Percentiles rank a stretch among this genome's conserved stretches.
phyloP scores from a whole-genome alignment of 92 coral and sea anemone species.

The Porites lobata region DNA sequence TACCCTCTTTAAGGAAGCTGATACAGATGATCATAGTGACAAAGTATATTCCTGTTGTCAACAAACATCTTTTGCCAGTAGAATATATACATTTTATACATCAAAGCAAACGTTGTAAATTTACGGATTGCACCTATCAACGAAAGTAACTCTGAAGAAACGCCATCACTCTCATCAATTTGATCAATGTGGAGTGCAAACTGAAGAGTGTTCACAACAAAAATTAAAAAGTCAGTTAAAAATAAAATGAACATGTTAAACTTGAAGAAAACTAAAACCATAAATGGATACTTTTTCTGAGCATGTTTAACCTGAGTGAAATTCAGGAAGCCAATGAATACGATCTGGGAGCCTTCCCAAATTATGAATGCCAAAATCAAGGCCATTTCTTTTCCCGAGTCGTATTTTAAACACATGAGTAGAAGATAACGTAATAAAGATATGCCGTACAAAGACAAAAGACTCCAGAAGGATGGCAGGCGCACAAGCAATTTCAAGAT shows the following conservation, averaged over 20 bases:
- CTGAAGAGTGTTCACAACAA: conserved; percentile 50
- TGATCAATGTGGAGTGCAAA: conserved; percentile 65
- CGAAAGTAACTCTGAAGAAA: conserved; percentile 26
- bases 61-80: conserved; percentile 65
- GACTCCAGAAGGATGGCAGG: conserved; percentile 51
- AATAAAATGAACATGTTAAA: conserved; percentile 28
- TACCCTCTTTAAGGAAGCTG: neutral
- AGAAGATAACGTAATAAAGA: conserved; percentile 24
- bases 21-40: conserved; percentile 36
- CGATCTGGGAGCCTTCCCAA: conserved; percentile 3
- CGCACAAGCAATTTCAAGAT: conserved; percentile 49
- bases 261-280: conserved; percentile 41
- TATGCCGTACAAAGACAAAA: conserved; percentile 33
- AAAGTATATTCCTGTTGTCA: conserved; percentile 66
- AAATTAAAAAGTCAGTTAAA: conserved; percentile 19
- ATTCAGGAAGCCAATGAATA: conserved; percentile 39
- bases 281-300: neutral
- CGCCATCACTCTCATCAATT: conserved; percentile 18
- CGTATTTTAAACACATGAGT: conserved; percentile 4
- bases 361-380: conserved; percentile 16
- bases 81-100: conserved; percentile 45
- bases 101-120: conserved; percentile 38
- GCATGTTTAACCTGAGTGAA: conserved; percentile 52
- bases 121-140: conserved; percentile 46
- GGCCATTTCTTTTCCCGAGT: conserved; percentile 18